phyloP scores from a whole-genome alignment of 2,797 vertebrate genomes.

The Pelochelys cantorii region DNA sequence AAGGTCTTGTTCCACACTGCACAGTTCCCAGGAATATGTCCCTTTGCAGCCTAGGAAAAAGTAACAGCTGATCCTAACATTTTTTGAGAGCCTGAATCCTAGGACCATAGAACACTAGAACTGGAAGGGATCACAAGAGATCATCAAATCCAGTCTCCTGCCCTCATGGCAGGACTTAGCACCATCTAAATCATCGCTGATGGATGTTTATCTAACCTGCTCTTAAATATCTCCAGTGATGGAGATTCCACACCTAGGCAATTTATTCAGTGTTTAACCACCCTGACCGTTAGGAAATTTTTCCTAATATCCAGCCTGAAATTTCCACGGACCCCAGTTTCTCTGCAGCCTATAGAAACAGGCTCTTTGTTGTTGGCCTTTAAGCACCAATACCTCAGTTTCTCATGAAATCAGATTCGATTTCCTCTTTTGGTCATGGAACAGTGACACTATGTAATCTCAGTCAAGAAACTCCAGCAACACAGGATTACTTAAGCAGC shows the following conservation, averaged over 20 bases:
- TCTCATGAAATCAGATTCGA: background rate
- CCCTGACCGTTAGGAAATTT: too few species aligned
- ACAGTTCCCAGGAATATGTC: background rate
- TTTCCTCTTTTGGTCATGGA: background rate
- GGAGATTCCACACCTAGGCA: too few species aligned
- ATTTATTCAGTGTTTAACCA: too few species aligned
- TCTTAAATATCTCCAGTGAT: too few species aligned
- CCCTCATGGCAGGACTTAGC: too few species aligned
- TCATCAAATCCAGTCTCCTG: too few species aligned
- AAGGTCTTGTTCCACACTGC: background rate
- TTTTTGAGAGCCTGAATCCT: background rate
- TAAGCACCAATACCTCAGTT: background rate
- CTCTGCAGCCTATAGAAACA: background rate
- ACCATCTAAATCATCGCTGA: too few species aligned
- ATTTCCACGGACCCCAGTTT: background rate
- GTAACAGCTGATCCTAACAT: background rate
- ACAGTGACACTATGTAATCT: background rate
- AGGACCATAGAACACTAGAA: too few species aligned
- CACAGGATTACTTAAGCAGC: background rate
- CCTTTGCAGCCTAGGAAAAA: accelerated
- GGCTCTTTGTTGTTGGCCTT: background rate
- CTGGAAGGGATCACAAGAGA: too few species aligned
- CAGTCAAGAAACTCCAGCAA: background rate
- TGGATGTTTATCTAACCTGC: too few species aligned
- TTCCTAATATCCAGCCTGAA: background rate